Base-by-base conservation (phyloP, 2,113 vertebrate genomes). In the Eidolon helvum region DNA sequence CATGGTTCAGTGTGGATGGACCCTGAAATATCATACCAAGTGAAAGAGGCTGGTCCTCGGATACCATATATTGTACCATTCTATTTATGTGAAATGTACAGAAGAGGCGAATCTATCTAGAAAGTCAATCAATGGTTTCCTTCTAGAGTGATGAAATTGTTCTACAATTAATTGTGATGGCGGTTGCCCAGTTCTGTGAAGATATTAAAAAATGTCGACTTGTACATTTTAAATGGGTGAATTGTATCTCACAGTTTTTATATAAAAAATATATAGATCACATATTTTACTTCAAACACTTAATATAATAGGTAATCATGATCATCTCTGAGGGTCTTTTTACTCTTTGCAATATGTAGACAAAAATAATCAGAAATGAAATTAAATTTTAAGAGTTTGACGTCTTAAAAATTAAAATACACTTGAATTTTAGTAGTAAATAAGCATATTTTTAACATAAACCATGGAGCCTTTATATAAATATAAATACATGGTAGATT, bases 211-310 rank as follows among this genome's bases (percentile, higher is more conserved):
- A 77, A 21, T 2, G 35, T 35, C 30, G 22, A 35, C 12, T 21
- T 69, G 5, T 48, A 15, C 3, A 38, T 30, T 55, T 87, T 45
- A 71, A 57, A 77, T 65, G 4, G 8, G 10, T 59, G 10, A 26
- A 24, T 69, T 71, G 18, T 7, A 43, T 45, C 11, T 57, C 21
- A 33, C 45, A 69, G 19, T 53, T 69, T 8, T 33, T 43, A 71
- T 28, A 61, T 21, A 43, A 83, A 88, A 83, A 68, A 77, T 28
- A n/a, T 50, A 68, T 7, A 18, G 61, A n/a, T 10, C 30, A 8
- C 50, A 28, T 53, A 53, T 15, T 72, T 83, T 77, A 82, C 65
- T 87, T 71, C 28, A 35, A 95, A 87, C 22, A 87, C 57, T 92
- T 72, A 87, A 93, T 66, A 16, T 59, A 43, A 85, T 24, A 38